Base-by-base conservation (phyloP, 2,888 invertebrate genomes). In the Pogonocherus hispidulus region DNA sequence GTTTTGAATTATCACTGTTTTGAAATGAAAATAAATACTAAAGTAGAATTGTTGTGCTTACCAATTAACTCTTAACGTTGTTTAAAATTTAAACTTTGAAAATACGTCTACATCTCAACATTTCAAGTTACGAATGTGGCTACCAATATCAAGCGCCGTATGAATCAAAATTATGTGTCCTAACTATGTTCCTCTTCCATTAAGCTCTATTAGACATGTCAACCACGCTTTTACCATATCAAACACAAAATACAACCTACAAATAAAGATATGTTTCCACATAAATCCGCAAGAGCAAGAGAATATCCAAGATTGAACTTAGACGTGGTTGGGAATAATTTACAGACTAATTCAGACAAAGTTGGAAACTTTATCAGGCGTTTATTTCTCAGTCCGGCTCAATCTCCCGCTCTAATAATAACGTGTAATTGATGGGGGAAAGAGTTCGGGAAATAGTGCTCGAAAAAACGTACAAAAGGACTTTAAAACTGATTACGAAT, bases 191-290 rank as follows among this genome's bases (percentile, higher is more conserved):
- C 27, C 27, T 9, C 41, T 9, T 32, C 8, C 11, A 32, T 32
- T 41, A 14, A 41, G 16, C 14, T n/a, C 41, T 16, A 9, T 41
- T n/a, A 41, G 16, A n/a, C 41, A 14, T 41, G 16, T 16, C 41
- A 41, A 16, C 41, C 41, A 5, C n/a, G 14, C 41, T 41, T 41
- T 41, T 16, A 41, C n/a, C 14, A 16, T n/a, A 14, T 41, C 41
- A 3, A 9, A n/a, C 41, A 11, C 1, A 41, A 41, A 41, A n/a
- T 16, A 41, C 5, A 41, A 9, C 41, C n/a, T 5, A n/a, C 37
- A 41, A 41, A 41, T 41, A 41, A 41, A 41, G 41, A 41, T 41
- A 9, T 41, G 41, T 41, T 41, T 41, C 41, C 41, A 41, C 14
- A 16, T n/a, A 41, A 41, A n/a, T 14, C 41, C n/a, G n/a, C n/a